Percentiles rank a stretch among this genome's conserved stretches.
These are phyloP conservation scores for Epicampocera succincta DNA, from an alignment of 2,888 invertebrate genomes.

Conservation along the genomic window DNA sequence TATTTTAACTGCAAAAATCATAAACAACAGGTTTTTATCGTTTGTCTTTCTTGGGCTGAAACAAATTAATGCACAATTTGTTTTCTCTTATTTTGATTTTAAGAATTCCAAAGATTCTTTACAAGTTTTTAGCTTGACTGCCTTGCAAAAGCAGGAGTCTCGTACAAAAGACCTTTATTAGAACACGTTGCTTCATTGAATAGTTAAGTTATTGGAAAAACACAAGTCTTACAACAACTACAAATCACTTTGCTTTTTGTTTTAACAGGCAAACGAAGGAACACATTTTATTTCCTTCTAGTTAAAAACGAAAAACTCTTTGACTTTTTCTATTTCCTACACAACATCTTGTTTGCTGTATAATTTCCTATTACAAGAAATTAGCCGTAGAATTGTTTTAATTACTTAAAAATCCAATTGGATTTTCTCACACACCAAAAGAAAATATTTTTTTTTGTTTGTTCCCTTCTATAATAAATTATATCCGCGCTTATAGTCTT, in stretches of 20 bases:
- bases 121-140: constrained; percentile 2
- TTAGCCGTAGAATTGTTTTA: constrained; percentile 1
- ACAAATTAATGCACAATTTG: constrained; percentile 8
- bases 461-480: background rate
- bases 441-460: background rate
- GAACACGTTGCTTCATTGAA: constrained; percentile 62
- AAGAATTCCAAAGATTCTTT: constrained; percentile 41
- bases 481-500: constrained; percentile 37
- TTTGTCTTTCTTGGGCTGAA: constrained; percentile 31
- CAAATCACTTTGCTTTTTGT: constrained; percentile 13
- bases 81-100: constrained; percentile 1
- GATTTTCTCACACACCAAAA: constrained; percentile 32
- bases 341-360: constrained; percentile 6
- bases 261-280: constrained; percentile 22
- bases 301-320: too few relatives aligned
- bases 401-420: constrained; percentile 16
- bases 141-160: background rate
- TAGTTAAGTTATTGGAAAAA: constrained; percentile 61
- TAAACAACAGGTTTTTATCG: constrained; percentile 67
- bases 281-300: constrained; percentile 31
- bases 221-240: constrained; percentile 10
- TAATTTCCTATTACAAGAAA: constrained; percentile 21
- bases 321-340: background rate
- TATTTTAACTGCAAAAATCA: constrained; percentile 24
- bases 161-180: constrained; percentile 30